A percentile compares a stretch with the other conserved stretches of the same genome.
phyloP scores from a whole-genome alignment of 2,888 invertebrate genomes.

The Eupithecia inturbata region DNA sequence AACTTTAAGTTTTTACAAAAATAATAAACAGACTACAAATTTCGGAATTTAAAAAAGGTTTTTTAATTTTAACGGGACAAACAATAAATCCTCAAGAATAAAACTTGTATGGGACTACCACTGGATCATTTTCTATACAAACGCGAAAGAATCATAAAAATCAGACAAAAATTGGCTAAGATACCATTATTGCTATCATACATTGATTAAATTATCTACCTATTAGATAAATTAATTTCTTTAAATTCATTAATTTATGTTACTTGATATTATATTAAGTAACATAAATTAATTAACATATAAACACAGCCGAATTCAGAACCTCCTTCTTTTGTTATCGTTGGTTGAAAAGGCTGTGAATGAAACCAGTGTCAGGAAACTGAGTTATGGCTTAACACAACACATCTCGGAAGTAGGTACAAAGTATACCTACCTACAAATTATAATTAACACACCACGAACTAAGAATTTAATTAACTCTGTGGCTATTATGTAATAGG shows the following conservation, averaged over 20 bases:
- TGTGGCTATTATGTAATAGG: background rate
- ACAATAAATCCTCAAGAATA: too few species aligned
- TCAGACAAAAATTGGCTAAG: background rate
- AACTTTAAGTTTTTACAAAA: background rate
- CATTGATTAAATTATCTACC: too few species aligned
- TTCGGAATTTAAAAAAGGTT: too few species aligned
- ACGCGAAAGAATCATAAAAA: background rate
- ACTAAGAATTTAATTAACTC: background rate
- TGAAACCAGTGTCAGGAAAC: background rate
- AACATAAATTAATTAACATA: background rate
- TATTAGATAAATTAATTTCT: too few species aligned
- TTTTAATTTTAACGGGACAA: too few species aligned
- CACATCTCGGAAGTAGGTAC: background rate
- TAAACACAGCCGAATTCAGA: slow-evolving; percentile 3
- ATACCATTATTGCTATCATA: too few species aligned
- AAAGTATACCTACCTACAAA: background rate
- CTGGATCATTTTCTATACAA: background rate
- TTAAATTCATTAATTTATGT: too few species aligned
- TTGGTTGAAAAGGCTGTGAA: background rate
- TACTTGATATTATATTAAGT: too few species aligned
- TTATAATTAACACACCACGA: background rate
- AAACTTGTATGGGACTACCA: background rate
- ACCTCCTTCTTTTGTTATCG: background rate
- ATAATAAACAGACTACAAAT: background rate
- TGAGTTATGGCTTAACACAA: background rate